Base-by-base conservation (phyloP, 2,113 vertebrate species). In the Oenanthe oenanthe region DNA sequence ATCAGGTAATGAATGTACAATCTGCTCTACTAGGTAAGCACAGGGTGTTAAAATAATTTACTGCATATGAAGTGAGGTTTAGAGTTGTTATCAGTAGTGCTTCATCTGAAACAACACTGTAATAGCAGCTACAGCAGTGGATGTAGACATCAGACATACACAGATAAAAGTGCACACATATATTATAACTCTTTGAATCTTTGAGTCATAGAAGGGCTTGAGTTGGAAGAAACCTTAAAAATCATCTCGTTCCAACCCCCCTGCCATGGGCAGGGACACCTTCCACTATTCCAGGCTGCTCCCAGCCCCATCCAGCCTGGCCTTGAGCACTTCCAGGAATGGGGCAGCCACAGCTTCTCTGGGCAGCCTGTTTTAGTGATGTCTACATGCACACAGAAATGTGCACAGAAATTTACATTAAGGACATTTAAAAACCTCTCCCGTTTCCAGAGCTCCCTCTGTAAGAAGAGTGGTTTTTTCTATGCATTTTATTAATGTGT, bases 401-500 rank as follows among this genome's bases (percentile, higher is more conserved):
- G 88, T 42, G 54, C 12, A 65, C 13, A 67, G 72, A 90, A 81
- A 94, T 78, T 71, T 80, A 85, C 6, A 26, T 65, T 85, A 76
- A 74, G 29, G 28, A 43, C 43, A 74, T 94, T 92, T 80, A 78
- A 95, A 89, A 78, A 75, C 42, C 51, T 77, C 58, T 88, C 21
- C 48, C 68, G 93, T 94, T 93, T 71, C 42, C 73, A 65, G 93
- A 85, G 71, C 82, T 96, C 92, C 54, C 54, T 88, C 58, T 89
- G 62, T 47, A 88, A 75, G 63, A 82, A 73, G 89, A 92, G 32
- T 94, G 81, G 92, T 96, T 97, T 97, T 53, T 97, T 50, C 87
- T 94, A 85, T 93, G 93, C 89, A 92, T 92, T 94, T 97, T 97
- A 97, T 97, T 97, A 97, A 97, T 98, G 84, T 97, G 63, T 65